phyloP scores from a whole-genome alignment of 2,113 vertebrate genomes.

The Canis aureus region DNA sequence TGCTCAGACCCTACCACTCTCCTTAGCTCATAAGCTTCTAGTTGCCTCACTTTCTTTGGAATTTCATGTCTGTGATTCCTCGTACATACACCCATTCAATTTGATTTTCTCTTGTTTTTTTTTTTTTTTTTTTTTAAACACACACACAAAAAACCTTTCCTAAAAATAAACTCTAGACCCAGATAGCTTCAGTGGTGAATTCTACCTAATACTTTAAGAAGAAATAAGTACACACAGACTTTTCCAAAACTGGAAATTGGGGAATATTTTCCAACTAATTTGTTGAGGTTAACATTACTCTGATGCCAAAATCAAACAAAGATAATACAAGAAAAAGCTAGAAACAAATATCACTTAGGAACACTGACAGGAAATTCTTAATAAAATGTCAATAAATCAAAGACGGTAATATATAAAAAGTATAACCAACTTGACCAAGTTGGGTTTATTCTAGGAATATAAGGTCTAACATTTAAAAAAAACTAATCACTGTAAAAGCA shows the following conservation, averaged over 20 bases:
- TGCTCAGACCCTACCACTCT: background rate
- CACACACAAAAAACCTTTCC: background rate
- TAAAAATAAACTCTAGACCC: background rate
- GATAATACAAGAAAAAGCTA: background rate
- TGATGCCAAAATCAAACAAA: constrained; percentile 29
- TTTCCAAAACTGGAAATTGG: background rate
- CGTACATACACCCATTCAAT: background rate
- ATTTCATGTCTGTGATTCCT: background rate
- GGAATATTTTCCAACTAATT: background rate
- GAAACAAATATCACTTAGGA: constrained; percentile 14
- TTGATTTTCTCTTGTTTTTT: background rate
- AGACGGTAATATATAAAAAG: background rate
- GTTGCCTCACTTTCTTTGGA: background rate
- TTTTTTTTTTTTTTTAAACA: background rate
- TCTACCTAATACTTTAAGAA: background rate
- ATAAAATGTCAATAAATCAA: constrained; percentile 14
- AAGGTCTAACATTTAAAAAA: background rate
- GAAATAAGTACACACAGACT: background rate
- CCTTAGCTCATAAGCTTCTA: background rate
- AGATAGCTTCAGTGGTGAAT: background rate
- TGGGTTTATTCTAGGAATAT: background rate
- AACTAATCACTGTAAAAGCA: constrained; percentile 7
- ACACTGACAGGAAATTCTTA: background rate
- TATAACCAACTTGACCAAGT: background rate
- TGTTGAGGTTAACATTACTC: background rate